phyloP scores from a whole-genome alignment of 2,797 vertebrate genomes.

The Ataeniobius toweri region DNA sequence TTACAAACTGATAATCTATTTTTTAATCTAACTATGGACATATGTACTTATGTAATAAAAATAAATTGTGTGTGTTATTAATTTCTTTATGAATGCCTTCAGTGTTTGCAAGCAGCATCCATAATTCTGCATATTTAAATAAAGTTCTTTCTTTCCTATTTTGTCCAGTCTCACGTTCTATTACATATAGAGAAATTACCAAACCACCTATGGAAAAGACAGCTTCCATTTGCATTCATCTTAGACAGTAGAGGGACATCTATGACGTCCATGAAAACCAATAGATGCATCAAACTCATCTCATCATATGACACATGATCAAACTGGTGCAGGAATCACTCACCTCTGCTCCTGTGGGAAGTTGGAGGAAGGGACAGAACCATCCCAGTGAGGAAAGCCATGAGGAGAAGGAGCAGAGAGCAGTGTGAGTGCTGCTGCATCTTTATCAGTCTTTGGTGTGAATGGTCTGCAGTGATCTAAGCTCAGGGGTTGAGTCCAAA shows the following conservation, averaged over 20 bases:
- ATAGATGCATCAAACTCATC: slow-evolving; percentile 5
- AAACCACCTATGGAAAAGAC: not conserved
- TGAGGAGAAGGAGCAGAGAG: slow-evolving; percentile 59
- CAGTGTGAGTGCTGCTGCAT: slow-evolving; percentile 54
- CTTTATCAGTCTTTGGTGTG: slow-evolving; percentile 48
- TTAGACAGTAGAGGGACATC: not conserved
- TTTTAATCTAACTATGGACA: not conserved
- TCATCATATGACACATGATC: not conserved
- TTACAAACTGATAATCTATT: not conserved
- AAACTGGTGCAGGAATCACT: slow-evolving; percentile 29
- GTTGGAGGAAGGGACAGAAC: slow-evolving; percentile 57
- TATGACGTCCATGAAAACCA: not conserved
- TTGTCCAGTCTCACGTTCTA: too few relatives aligned
- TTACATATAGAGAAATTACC: not conserved
- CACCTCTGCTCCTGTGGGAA: slow-evolving; percentile 74
- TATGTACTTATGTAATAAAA: not conserved
- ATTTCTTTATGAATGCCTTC: not conserved
- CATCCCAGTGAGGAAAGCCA: slow-evolving; percentile 65
- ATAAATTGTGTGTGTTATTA: not conserved
- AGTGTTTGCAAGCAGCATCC: not conserved
- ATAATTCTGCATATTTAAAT: not conserved
- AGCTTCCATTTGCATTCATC: not conserved
- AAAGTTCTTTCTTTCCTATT: too few relatives aligned
- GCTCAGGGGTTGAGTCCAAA: slow-evolving; percentile 16
- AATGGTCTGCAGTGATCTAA: slow-evolving; percentile 24